A percentile compares a stretch with the other conserved stretches of the same genome.
Evolutionary conservation across 2,888 invertebrate species (phyloP).

Genomic region (Boloria selene): DNA sequence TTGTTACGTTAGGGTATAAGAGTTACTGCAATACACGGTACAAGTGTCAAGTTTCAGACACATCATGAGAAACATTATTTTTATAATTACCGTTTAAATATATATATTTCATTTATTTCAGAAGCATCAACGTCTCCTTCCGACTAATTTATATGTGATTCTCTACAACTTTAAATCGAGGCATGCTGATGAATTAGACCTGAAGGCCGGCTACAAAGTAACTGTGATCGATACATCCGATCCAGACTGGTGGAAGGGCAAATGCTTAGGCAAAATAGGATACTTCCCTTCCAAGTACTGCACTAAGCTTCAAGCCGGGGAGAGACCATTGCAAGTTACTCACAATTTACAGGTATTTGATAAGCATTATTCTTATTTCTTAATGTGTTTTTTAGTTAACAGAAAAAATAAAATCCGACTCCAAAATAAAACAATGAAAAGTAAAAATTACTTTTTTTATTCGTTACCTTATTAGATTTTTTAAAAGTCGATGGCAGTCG

Average conservation of each 20-base stretch:
- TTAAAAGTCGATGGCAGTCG: too few relatives aligned
- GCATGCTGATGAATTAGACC: constrained; percentile 95
- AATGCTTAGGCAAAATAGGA: constrained; percentile 93
- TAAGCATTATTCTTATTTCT: too few relatives aligned
- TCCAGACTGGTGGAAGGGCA: constrained; percentile 99
- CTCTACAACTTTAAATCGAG: constrained; percentile 97
- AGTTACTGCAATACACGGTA: too few relatives aligned
- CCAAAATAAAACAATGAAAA: too few relatives aligned
- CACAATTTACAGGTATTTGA: constrained; percentile 70
- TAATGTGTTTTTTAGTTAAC: too few relatives aligned
- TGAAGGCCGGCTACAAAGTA: constrained; percentile 95
- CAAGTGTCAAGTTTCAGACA: too few relatives aligned
- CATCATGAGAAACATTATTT: too few relatives aligned
- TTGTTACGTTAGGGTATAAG: too few relatives aligned
- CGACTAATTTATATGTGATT: constrained; percentile 96
- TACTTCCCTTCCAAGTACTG: constrained; percentile 98
- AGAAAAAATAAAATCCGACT: too few relatives aligned
- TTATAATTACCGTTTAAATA: not conserved
- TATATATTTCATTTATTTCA: constrained; percentile 58
- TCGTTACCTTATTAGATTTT: too few relatives aligned
- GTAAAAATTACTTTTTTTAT: too few relatives aligned
- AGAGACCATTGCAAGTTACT: constrained; percentile 93
- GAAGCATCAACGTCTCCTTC: constrained; percentile 92
- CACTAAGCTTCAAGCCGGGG: constrained; percentile 93
- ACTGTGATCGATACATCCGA: constrained; percentile 97